These are phyloP conservation scores for Eolophus roseicapilla DNA, from an alignment of 2,113 vertebrate species.

Conservation along the genomic window DNA sequence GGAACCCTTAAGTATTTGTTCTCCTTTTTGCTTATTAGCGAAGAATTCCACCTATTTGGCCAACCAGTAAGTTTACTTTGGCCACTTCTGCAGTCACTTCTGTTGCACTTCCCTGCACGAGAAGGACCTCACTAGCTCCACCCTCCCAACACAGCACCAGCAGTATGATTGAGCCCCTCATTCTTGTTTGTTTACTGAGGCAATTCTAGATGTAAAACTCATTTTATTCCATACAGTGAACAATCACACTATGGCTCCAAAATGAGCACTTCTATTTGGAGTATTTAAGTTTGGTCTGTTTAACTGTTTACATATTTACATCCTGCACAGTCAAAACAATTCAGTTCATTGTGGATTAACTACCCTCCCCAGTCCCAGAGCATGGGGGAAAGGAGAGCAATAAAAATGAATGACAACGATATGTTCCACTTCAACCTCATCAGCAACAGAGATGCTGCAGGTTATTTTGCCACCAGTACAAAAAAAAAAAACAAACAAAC, in stretches of 20 bases:
- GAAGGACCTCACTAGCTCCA: neutral
- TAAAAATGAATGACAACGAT: neutral
- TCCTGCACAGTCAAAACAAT: neutral
- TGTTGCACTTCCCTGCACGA: fast-evolving
- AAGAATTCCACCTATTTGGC: neutral
- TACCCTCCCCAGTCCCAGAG: too few species aligned
- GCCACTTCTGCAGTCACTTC: neutral
- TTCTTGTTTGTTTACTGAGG: neutral
- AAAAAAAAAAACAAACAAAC: neutral
- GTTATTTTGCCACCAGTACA: neutral
- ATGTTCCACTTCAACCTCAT: neutral
- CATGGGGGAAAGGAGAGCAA: fast-evolving
- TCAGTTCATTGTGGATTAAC: neutral
- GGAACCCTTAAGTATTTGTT: neutral
- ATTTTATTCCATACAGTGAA: neutral
- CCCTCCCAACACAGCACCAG: fast-evolving
- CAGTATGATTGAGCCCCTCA: fast-evolving
- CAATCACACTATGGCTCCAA: neutral
- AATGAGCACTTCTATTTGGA: neutral
- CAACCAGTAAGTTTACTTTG: neutral
- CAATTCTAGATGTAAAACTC: neutral
- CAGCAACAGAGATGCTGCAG: neutral
- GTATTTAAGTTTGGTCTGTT: neutral
- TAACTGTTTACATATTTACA: neutral
- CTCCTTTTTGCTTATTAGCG: neutral